A percentile compares a stretch with the other conserved stretches of the same genome.
These are phyloP conservation scores for Dynastes grantii DNA, from an alignment of 2,888 invertebrate species.

Conservation along the genomic window DNA sequence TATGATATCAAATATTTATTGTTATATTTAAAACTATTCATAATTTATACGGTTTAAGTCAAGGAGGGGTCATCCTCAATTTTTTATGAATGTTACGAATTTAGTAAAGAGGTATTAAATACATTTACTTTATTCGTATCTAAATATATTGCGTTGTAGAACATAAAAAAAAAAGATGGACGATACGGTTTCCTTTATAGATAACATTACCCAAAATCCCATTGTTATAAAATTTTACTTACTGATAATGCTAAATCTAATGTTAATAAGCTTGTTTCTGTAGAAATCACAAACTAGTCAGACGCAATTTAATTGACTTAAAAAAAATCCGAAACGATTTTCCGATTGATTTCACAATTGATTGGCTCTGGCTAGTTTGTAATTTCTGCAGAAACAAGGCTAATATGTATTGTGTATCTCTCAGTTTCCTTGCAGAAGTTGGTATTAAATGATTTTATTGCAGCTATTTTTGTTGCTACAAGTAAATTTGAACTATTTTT, in stretches of 20 bases:
- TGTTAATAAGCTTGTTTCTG: background rate
- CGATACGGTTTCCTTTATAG: background rate
- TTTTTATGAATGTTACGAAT: constrained; percentile 9
- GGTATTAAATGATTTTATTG: too few relatives aligned
- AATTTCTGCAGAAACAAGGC: too few relatives aligned
- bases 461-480: too few relatives aligned
- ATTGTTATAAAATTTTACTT: background rate
- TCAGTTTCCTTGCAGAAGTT: too few relatives aligned
- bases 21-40: constrained; percentile 29
- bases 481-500: too few relatives aligned
- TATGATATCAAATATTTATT: constrained; percentile 49
- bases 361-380: too few relatives aligned
- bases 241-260: constrained; percentile 1
- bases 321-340: too few relatives aligned
- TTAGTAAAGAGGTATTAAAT: background rate
- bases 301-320: too few relatives aligned
- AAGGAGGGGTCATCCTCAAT: constrained; percentile 46
- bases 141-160: constrained; percentile 5
- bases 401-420: too few relatives aligned
- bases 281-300: too few relatives aligned
- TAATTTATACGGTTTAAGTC: constrained; percentile 40
- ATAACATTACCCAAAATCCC: too few relatives aligned
- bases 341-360: too few relatives aligned
- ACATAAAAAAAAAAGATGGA: background rate
- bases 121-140: constrained; percentile 20